Percentiles rank a stretch among this genome's conserved stretches.
Evolutionary conservation across 2,113 vertebrate species (phyloP).

Genomic region (Connochaetes taurinus): DNA sequence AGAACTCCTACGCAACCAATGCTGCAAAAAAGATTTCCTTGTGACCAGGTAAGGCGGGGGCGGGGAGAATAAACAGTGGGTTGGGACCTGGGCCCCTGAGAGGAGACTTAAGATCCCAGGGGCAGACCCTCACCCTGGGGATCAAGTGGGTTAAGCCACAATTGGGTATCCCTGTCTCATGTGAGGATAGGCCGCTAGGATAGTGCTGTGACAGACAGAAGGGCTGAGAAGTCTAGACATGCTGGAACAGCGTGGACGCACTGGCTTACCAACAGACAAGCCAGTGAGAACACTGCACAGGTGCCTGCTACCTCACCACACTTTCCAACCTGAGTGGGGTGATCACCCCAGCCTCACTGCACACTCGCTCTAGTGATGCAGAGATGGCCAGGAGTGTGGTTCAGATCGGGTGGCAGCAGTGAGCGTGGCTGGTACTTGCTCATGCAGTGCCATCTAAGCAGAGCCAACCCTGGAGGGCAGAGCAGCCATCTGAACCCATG

Average conservation of each 20-base stretch:
- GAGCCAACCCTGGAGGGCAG: not conserved
- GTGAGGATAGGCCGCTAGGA: not conserved
- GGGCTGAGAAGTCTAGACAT: not conserved
- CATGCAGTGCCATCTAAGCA: not conserved
- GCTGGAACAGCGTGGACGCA: fast-evolving
- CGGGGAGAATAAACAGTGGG: not conserved
- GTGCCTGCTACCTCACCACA: not conserved
- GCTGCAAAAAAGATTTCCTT: not conserved
- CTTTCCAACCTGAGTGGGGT: not conserved
- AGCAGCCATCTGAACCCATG: not conserved
- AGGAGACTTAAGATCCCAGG: not conserved
- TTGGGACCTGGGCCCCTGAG: not conserved
- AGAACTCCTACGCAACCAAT: not conserved
- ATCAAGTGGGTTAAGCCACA: not conserved
- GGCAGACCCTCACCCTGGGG: not conserved
- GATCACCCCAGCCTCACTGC: not conserved
- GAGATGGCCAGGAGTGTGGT: not conserved
- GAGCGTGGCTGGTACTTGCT: not conserved
- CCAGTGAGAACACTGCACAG: not conserved
- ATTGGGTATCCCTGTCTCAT: not conserved
- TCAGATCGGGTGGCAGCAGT: not conserved
- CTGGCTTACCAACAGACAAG: not conserved
- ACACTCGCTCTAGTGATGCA: not conserved
- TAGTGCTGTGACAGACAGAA: not conserved
- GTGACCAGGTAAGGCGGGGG: not conserved